Base-by-base conservation (phyloP, 2,888 invertebrate genomes). In the Melanargia galathea region DNA sequence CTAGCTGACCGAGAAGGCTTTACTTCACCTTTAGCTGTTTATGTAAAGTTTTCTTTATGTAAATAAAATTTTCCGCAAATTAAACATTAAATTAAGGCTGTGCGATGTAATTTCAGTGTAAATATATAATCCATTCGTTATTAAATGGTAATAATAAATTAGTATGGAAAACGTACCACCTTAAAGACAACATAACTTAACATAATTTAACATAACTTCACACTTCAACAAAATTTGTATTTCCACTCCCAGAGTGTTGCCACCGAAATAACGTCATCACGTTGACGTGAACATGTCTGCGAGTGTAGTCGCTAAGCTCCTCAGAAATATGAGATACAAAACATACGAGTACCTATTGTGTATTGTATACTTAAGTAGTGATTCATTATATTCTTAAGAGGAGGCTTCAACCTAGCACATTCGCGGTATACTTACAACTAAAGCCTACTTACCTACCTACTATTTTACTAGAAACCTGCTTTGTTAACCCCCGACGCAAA, bases 231-330 rank as follows among this genome's bases (percentile, higher is more conserved):
- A 35, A 33, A 35, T 52, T 35, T 35, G 35, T 33, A 35, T 35
- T 20, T 52, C 4, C 35, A 13, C 49, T 16, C 30, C 11, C 33
- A 24, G 4, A 5, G 4, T 24, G n/a, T n/a, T n/a, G n/a, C 24
- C 48, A 26, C 26, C n/a, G 35, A 52, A 52, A 54, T 43, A 46
- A 57, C 54, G 54, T 46, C 61, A 54, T 64, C 64, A 51, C 26
- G 59, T 62, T 66, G 62, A 48, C 62, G 62, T 18, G 38, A 40
- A 51, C 55, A 63, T 35, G 20, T 64, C 54, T 59, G 54, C 40
- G 52, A 62, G 49, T 49, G 40, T 55, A 66, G 64, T 61, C 58
- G 51, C 58, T 51, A 61, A 63, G 55, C 49, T 51, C 20, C 52
- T 30, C 16, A 62, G 55, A 63, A 38, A 56, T 62, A 59, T 62